These are phyloP conservation scores for Tretioscincus oriximinensis DNA, from an alignment of 2,113 vertebrate species.

Conservation along the genomic window DNA sequence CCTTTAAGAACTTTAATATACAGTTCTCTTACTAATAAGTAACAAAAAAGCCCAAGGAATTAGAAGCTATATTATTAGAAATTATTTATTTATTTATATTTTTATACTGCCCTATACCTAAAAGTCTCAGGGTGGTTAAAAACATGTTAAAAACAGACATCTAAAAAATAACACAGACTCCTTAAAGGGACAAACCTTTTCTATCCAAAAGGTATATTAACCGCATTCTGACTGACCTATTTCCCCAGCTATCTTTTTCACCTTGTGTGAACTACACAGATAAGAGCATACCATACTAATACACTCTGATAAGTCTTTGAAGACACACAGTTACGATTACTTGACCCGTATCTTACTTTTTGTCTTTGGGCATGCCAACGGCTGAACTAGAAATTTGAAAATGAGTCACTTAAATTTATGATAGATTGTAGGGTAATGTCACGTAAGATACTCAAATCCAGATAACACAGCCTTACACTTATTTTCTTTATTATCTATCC, in stretches of 20 bases:
- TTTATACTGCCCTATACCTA: too few species aligned
- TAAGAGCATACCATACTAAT: neutral
- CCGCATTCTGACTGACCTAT: neutral
- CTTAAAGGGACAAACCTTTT: neutral
- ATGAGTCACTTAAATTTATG: too few species aligned
- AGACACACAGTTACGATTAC: neutral
- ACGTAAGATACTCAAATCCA: too few species aligned
- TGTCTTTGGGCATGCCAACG: neutral
- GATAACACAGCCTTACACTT: too few species aligned
- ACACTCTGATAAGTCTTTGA: neutral
- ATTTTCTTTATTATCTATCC: too few species aligned
- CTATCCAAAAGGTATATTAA: neutral
- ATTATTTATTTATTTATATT: too few species aligned
- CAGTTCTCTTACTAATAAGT: too few species aligned
- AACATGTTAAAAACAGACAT: too few species aligned
- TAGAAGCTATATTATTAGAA: neutral
- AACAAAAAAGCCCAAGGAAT: neutral
- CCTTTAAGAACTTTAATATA: neutral
- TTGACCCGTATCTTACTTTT: neutral
- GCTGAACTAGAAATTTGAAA: neutral
- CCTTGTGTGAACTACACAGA: neutral
- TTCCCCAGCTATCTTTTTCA: neutral
- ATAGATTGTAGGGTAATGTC: too few species aligned
- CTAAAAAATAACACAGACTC: too few species aligned
- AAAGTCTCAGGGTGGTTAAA: too few species aligned